Evolutionary conservation across 1,140 invertebrate species (phyloP).

Genomic region (Drosophila jambulina): DNA sequence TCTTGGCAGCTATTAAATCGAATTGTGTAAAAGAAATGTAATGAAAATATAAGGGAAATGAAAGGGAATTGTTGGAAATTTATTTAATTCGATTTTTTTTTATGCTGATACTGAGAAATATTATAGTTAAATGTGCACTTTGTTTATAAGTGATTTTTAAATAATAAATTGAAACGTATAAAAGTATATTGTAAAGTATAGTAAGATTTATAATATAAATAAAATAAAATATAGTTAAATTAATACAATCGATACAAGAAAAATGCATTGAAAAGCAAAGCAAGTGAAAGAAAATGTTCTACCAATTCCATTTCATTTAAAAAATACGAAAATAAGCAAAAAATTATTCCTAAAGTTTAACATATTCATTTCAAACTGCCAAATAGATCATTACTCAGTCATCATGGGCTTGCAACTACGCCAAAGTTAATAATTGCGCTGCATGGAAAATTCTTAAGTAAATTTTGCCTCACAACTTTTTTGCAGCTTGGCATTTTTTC

Average conservation of each 20-base stretch:
- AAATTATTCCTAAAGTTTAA: neutral
- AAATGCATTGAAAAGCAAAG: neutral
- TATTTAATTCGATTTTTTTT: neutral
- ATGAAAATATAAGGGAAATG: neutral
- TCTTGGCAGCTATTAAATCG: neutral
- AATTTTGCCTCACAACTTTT: slow-evolving; percentile 65
- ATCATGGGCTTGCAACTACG: slow-evolving; percentile 13
- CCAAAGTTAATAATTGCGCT: slow-evolving; percentile 52
- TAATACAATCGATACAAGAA: too few relatives aligned
- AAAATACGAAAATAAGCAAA: neutral
- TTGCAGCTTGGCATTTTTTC: slow-evolving; percentile 12
- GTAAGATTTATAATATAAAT: too few relatives aligned
- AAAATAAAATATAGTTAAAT: neutral
- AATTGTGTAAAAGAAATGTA: neutral
- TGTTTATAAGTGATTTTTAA: too few relatives aligned
- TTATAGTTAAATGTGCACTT: neutral
- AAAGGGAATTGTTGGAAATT: neutral
- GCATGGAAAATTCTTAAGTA: slow-evolving; percentile 59
- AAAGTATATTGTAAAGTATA: neutral
- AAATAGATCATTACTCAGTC: slow-evolving; percentile 36
- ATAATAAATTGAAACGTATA: neutral
- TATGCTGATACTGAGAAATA: neutral
- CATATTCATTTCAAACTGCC: neutral
- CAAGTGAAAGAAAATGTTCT: neutral
- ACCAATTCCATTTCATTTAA: neutral